phyloP scores from a whole-genome alignment of 92 coral and sea anemone species.

The Zoanthus sociatus region DNA sequence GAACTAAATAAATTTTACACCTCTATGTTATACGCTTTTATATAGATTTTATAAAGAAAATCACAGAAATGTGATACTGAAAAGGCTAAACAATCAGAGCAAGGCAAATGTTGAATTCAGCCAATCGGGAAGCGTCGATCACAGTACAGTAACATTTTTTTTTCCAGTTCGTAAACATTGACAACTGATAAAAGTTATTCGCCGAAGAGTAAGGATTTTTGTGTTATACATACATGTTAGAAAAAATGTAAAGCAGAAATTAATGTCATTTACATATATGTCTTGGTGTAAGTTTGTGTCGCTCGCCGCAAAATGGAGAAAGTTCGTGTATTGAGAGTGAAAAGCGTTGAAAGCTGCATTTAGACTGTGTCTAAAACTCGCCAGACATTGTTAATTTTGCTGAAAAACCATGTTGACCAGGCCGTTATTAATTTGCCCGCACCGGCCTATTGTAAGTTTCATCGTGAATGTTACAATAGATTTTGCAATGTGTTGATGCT shows the following conservation, averaged over 20 bases:
- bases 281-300: background rate
- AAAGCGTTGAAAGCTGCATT: background rate
- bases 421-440: background rate
- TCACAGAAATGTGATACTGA: too few species aligned
- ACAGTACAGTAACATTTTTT: too few species aligned
- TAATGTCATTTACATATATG: background rate
- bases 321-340: background rate
- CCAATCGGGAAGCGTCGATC: too few species aligned
- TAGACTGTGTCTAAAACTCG: background rate
- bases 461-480: too few species aligned
- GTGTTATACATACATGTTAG: background rate
- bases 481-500: too few species aligned
- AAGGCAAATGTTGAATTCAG: too few species aligned
- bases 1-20: too few species aligned
- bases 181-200: background rate
- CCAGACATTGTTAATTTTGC: background rate
- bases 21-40: too few species aligned
- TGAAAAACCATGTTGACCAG: background rate
- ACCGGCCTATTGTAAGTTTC: too few species aligned
- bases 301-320: background rate
- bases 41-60: too few species aligned
- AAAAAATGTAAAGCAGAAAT: background rate
- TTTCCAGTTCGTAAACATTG: too few species aligned
- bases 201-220: background rate
- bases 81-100: too few species aligned